Percentiles rank a stretch among this genome's conserved stretches.
These are phyloP conservation scores for Cossypha polioptera DNA, from an alignment of 2,797 vertebrate species.

Conservation along the genomic window DNA sequence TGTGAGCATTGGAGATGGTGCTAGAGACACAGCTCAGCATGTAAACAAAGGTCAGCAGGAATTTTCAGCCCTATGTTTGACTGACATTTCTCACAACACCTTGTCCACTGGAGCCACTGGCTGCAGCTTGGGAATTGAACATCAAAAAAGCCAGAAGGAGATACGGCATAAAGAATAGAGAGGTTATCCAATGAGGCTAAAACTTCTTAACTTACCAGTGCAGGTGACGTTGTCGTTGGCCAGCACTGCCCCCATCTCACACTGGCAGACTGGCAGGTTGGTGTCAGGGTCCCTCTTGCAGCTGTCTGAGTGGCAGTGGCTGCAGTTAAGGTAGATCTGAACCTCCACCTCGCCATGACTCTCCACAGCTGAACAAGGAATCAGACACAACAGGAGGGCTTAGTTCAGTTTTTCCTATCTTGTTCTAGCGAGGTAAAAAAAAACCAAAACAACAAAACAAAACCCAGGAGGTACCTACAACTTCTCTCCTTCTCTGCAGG, in stretches of 20 bases:
- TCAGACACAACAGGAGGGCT: background rate
- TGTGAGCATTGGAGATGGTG: background rate
- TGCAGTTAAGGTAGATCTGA: constrained; percentile 87
- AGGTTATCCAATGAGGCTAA: background rate
- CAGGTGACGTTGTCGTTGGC: constrained; percentile 86
- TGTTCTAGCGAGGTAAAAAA: background rate
- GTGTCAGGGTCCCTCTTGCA: constrained; percentile 82
- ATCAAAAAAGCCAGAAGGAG: background rate
- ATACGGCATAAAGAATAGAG: background rate
- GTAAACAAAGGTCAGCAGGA: background rate
- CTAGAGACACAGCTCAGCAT: background rate
- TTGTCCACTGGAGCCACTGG: background rate
- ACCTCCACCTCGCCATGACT: constrained; percentile 90
- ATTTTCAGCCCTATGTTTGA: background rate
- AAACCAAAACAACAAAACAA: background rate
- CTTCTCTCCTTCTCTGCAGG: background rate
- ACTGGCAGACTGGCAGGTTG: constrained; percentile 81
- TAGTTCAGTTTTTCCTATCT: background rate
- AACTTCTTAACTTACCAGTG: constrained; percentile 60
- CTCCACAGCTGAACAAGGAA: constrained; percentile 81
- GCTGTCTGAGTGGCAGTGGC: constrained; percentile 87
- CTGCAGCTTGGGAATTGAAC: background rate
- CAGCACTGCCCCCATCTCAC: constrained; percentile 82
- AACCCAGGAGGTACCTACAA: background rate
- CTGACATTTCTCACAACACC: background rate